Base-by-base conservation (phyloP, 2,113 vertebrate genomes). In the Equus quagga region DNA sequence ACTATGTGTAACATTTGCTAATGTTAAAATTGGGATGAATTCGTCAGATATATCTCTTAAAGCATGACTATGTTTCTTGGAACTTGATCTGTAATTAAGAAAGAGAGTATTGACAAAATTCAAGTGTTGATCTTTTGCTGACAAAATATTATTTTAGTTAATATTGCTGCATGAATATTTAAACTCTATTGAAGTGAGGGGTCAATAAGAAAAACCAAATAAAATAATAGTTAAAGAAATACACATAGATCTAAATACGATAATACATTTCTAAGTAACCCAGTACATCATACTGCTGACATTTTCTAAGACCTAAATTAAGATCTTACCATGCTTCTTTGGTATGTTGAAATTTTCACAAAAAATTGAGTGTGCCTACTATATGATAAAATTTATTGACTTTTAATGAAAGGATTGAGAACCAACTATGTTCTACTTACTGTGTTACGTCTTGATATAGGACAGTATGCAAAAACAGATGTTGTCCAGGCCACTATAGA, bases 81-180 rank as follows among this genome's bases (percentile, higher is more conserved):
- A 81, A 81, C 13, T 82, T 91, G 28, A 92, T 62, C 46, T 31
- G 81, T 87, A 91, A 85, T 76, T 79, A 96, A 85, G 36, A 67
- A 41, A 86, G 60, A 58, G 46, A 73, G 65, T 94, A 87, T 65
- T 93, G 92, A 81, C 17, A 93, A 88, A 93, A 93, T 93, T 69
- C 54, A 88, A 93, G 67, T 15, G 88, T 93, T 85, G 73, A 82
- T 51, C 41, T 64, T 93, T 87, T 93, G 69, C 44, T 88, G 75
- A 96, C 41, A 96, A 93, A 90, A 58, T 81, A 58, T 72, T 85
- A 41, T 86, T 85, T 89, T 82, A 97, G 93, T 96, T 91, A 94
- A 87, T 56, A 54, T 18, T 76, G 19, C 2, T 58, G 8, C 1
- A 36, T 92, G 28, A n/a, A 31, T 73, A 91, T 80, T 88, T 94